Base-by-base conservation (phyloP, 2,113 vertebrate genomes). In the Mesoclemmys tuberculata region DNA sequence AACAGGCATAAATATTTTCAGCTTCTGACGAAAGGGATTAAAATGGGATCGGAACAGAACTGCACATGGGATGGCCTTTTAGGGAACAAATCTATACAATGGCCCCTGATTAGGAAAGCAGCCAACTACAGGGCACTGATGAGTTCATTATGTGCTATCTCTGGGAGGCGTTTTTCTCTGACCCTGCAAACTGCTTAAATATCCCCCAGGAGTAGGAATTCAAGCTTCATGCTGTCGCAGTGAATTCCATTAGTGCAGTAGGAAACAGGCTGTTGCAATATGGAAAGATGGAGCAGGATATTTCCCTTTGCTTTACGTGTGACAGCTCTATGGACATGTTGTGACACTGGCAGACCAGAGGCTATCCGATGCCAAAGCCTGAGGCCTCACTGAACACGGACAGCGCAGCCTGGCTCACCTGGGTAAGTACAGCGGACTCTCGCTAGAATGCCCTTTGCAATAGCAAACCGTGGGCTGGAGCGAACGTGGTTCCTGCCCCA, bases 1-100 rank as follows among this genome's bases (percentile, higher is more conserved):
- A 95, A 74, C 84, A 89, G 75, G 78, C 88, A 94, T 83, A 93
- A 94, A 90, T 91, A 88, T 86, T 41, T 94, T 82, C 19, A 35
- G 79, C 77, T 26, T 85, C 95, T 85, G 85, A 29, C 51, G 26
- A 0, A 41, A 46, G 26, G 46, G 51, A 56, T 85, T 85, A 77
- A 64, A 89, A 55, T 5, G 55, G 55, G 83, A 14, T n/a, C 2
- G 0, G 52, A 91, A 31, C 51, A 61, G 87, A 90, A 26, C 27
- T 81, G 61, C 48, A 2, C 48, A 85, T 94, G 77, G 61, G 90
- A 82, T 74, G 68, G 90, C 77, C 80, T 88, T 94, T 92, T 74
- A 93, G 86, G 88, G 48, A 80, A 75, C 54, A 8, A 11, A 29
- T 10, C 0, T 1, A 8, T 83, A 27, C 1, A 2, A 64, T 38